A percentile compares a stretch with the other conserved stretches of the same genome.
Conservation (phyloP, 2,113 vertebrate species). For the Rhadina sibilatrix region DNA sequence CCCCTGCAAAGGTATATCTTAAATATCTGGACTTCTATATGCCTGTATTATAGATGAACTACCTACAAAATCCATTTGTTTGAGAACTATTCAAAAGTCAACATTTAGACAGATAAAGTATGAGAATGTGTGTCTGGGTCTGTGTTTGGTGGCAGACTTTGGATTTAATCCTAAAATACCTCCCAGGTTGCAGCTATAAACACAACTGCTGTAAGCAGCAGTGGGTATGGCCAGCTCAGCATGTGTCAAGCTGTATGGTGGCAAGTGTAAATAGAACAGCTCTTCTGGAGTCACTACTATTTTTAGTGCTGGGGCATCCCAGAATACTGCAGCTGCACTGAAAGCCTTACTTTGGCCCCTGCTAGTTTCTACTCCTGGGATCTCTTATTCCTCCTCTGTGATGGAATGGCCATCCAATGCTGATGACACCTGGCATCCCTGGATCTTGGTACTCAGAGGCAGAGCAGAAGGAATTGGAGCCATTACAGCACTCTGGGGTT, state of each 20-base stretch:
- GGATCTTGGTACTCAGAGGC: neutral
- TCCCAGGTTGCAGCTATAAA: neutral
- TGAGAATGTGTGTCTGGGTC: neutral
- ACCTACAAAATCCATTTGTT: neutral
- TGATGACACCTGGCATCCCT: neutral
- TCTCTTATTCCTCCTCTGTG: neutral
- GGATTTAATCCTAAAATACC: neutral
- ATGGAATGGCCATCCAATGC: neutral
- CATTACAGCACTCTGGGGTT: neutral
- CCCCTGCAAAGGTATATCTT: neutral
- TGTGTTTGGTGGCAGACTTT: neutral
- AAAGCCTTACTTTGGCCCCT: neutral
- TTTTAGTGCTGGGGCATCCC: neutral
- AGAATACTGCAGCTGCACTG: neutral
- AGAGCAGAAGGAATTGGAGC: neutral
- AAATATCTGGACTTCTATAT: accelerated
- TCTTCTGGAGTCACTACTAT: neutral
- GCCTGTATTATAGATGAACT: neutral
- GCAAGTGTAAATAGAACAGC: neutral
- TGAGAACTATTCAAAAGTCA: neutral
- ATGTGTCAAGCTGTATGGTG: neutral
- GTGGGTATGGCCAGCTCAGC: neutral
- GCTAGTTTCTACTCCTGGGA: neutral
- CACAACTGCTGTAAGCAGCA: neutral
- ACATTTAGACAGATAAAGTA: neutral